phyloP scores from a whole-genome alignment of 1,140 invertebrate species.

The Pachyrhynchus sulphureomaculatus region DNA sequence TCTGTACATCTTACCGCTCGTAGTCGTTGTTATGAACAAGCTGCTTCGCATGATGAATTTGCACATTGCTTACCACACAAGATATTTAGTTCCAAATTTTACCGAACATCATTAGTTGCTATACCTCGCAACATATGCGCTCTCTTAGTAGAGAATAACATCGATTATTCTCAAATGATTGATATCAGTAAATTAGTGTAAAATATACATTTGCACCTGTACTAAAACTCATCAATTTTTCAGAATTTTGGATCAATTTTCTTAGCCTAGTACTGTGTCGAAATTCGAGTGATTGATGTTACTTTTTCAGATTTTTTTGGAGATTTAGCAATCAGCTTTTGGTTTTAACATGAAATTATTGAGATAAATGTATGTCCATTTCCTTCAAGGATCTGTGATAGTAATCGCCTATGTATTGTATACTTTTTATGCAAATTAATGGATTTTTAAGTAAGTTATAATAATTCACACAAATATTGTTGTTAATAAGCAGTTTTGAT shows the following conservation, averaged over 20 bases:
- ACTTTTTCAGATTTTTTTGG: neutral
- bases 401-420: neutral
- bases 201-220: neutral
- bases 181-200: too few species aligned
- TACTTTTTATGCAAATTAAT: constrained; percentile 8
- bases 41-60: too few species aligned
- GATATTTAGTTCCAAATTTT: too few species aligned
- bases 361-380: constrained; percentile 1
- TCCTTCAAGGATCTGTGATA: constrained; percentile 10
- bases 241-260: constrained; percentile 7
- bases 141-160: too few species aligned
- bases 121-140: too few species aligned
- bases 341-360: neutral
- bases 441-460: constrained; percentile 6
- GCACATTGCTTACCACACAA: too few species aligned
- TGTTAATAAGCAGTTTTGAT: neutral
- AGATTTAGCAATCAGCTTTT: neutral
- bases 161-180: too few species aligned
- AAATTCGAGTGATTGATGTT: constrained; percentile 16
- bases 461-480: neutral
- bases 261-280: neutral
- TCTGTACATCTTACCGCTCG: too few species aligned
- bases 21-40: too few species aligned
- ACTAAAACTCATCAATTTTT: constrained; percentile 1
- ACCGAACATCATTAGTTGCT: too few species aligned